Evolutionary conservation across 1,140 invertebrate genomes (phyloP), one percentile per base, ranked within the genome.

Genomic region (Lethrus apterus): DNA sequence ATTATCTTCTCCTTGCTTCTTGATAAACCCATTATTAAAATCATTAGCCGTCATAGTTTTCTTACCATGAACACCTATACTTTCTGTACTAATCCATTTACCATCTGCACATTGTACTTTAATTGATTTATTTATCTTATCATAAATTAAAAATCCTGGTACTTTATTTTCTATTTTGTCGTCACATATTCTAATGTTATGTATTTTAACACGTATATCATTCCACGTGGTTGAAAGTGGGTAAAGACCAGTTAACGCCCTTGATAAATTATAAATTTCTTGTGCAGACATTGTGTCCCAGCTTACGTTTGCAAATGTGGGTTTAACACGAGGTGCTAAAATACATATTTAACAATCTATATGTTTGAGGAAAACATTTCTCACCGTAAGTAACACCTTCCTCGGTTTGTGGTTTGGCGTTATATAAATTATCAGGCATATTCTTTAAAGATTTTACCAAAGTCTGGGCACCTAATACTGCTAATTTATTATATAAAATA

Each of bases 271-370:
- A 55, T 80, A 83, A 11, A 87, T 60, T 55, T 81, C 58, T 43
- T 53, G 59, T 0, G 82, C 73, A 19, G 65, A 72, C 69, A 78
- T 79, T 36, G 70, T 57, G 2, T 69, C 50, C 83, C 84, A 89
- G 48, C 70, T 69, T 8, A 87, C 66, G 56, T 72, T 66, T 9
- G 79, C 74, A 40, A 81, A 71, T 24, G 62, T 57, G 30, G 69
- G 63, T 21, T 69, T 72, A 43, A 87, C 72, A 72, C 84, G 85
- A 44, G 81, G 83, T 30, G 85, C 85, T 87, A 56, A 54, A 76
- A 54, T 21, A 46, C 7, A 13, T 24, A 30, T 50, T 46, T 38
- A 5, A 45, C 2, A 48, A 26, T 36, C 32, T 4, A 26, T 14
- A 40, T 31, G 10, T 44, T 34, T 38, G 19, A 33, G 47, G 11